Percentiles rank a stretch among this genome's conserved stretches.
Conservation (phyloP, 2,888 invertebrate species). For the Pollenia labialis region DNA sequence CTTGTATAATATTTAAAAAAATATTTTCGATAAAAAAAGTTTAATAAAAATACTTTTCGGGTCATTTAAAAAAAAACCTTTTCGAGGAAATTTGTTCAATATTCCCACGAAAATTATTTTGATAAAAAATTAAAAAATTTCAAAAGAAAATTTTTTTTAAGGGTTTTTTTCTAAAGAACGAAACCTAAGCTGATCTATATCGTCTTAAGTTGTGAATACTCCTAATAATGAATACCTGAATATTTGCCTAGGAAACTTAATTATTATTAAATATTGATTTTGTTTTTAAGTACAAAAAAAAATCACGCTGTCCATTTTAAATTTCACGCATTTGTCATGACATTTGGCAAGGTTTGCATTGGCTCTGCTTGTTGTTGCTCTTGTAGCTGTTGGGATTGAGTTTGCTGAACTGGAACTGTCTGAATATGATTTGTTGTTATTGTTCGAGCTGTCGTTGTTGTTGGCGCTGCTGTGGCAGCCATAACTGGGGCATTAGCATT, state of each 20-base stretch:
- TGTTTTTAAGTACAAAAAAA: slow-evolving; percentile 7
- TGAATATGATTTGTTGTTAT: slow-evolving; percentile 27
- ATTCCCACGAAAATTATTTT: too few species aligned
- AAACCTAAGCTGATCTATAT: not conserved
- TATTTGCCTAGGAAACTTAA: slow-evolving; percentile 26
- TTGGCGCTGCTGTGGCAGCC: not conserved
- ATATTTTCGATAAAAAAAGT: too few species aligned
- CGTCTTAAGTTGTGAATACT: slow-evolving; percentile 1
- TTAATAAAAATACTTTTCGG: too few species aligned
- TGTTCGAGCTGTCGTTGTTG: slow-evolving; percentile 34
- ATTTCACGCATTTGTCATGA: slow-evolving; percentile 65
- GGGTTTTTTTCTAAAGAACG: not conserved
- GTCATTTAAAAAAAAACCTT: too few species aligned
- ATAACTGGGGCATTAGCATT: slow-evolving; percentile 16
- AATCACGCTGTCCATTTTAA: slow-evolving; percentile 11
- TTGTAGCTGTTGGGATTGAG: slow-evolving; percentile 28
- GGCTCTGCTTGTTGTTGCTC: slow-evolving; percentile 3
- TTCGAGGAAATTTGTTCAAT: too few species aligned
- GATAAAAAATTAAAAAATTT: too few species aligned
- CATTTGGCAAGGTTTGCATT: slow-evolving; percentile 61
- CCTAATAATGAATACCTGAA: not conserved
- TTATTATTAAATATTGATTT: slow-evolving; percentile 35
- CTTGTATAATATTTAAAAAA: too few species aligned
- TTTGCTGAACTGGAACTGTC: slow-evolving; percentile 17
- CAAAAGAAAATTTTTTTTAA: too few species aligned